A percentile compares a stretch with the other conserved stretches of the same genome.
Conservation (phyloP, 1,140 invertebrate species). For the Cephus cinctus region DNA sequence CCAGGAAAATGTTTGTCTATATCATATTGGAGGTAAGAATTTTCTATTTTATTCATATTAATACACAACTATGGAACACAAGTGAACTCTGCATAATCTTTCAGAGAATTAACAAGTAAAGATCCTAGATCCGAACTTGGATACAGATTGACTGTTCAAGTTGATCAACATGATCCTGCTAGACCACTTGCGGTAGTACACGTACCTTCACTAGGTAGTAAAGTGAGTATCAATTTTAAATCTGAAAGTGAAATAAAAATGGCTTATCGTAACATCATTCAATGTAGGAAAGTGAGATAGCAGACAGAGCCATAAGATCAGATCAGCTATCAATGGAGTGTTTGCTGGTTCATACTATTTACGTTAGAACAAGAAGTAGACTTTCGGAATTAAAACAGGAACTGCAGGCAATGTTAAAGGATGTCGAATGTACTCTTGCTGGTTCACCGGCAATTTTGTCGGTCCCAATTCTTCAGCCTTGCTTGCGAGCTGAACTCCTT, state of each 20-base stretch:
- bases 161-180: constrained; percentile 79
- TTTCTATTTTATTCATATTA: constrained; percentile 11
- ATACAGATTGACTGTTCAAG: constrained; percentile 85
- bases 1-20: constrained; percentile 86
- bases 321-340: constrained; percentile 93
- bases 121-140: constrained; percentile 82
- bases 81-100: constrained; percentile 18
- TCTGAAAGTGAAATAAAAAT: constrained; percentile 1
- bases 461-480: constrained; percentile 84
- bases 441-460: constrained; percentile 90
- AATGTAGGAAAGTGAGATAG: constrained; percentile 68
- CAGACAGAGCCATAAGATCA: constrained; percentile 77
- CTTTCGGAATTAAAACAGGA: constrained; percentile 82
- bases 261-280: constrained; percentile 15
- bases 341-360: constrained; percentile 95
- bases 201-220: constrained; percentile 78
- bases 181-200: constrained; percentile 84
- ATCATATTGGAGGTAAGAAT: constrained; percentile 85
- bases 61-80: not conserved
- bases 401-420: constrained; percentile 70
- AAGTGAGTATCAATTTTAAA: constrained; percentile 45
- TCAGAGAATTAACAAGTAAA: constrained; percentile 60
- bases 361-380: constrained; percentile 82
- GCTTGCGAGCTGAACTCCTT: constrained; percentile 86
- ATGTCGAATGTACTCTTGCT: constrained; percentile 67